Percentiles rank a stretch among this genome's conserved stretches.
These are phyloP conservation scores for Chymomyza fuscimana DNA, from an alignment of 2,888 invertebrate species.

Conservation along the genomic window DNA sequence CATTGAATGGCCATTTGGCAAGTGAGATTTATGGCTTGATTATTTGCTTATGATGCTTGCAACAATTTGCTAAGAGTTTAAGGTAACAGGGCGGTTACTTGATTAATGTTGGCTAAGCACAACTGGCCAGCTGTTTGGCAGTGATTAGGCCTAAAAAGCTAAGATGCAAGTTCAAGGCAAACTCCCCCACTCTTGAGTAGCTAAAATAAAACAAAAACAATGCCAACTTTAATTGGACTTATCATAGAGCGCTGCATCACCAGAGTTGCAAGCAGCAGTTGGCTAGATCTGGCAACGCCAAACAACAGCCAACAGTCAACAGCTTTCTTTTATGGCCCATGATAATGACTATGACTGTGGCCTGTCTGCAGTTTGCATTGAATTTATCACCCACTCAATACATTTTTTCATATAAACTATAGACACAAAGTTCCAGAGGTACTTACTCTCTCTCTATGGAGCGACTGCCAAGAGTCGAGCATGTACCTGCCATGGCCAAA, in stretches of 20 bases:
- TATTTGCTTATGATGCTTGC: constrained; percentile 66
- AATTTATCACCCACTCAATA: constrained; percentile 73
- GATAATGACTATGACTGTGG: constrained; percentile 57
- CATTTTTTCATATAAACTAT: constrained; percentile 62
- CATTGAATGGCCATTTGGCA: constrained; percentile 62
- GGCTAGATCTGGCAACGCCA: neutral
- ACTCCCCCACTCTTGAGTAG: neutral
- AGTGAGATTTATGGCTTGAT: constrained; percentile 69
- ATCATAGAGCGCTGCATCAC: constrained; percentile 42
- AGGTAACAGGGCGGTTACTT: neutral
- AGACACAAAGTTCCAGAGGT: neutral
- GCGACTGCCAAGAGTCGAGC: constrained; percentile 35
- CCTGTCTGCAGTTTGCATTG: constrained; percentile 49
- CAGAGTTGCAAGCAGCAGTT: neutral
- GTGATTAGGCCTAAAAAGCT: constrained; percentile 17
- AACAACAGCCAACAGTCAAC: constrained; percentile 26
- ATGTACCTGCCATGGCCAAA: constrained; percentile 78
- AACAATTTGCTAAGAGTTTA: constrained; percentile 53
- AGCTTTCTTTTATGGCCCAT: constrained; percentile 71
- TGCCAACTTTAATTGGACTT: constrained; percentile 72
- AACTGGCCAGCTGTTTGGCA: neutral
- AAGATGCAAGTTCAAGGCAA: neutral
- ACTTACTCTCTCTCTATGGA: neutral
- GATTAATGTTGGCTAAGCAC: neutral
- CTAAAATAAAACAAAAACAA: constrained; percentile 25